Conservation (phyloP, 2,113 vertebrate species). For the Ptychochromis oligacanthus region DNA sequence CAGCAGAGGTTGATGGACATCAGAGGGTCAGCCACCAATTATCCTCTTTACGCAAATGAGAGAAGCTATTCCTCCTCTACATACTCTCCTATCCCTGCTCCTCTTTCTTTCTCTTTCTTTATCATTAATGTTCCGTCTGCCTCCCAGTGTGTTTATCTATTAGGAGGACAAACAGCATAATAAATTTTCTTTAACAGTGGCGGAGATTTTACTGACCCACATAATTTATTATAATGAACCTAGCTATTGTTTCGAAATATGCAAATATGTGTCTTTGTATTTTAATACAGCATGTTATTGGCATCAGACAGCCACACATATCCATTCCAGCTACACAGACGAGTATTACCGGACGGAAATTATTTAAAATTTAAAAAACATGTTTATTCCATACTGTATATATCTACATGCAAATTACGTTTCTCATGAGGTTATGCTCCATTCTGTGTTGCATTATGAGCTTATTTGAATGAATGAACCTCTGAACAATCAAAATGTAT, state of each 20-base stretch:
- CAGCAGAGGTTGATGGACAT: conserved; percentile 48
- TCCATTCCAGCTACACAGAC: neutral
- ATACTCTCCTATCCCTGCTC: neutral
- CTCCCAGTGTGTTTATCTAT: neutral
- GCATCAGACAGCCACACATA: neutral
- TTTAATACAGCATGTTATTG: neutral
- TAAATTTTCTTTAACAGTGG: neutral
- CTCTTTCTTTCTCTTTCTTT: conserved; percentile 9
- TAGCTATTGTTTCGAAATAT: neutral
- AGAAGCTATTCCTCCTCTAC: conserved; percentile 8
- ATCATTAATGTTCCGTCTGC: neutral
- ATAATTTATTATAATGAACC: neutral
- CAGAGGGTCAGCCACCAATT: conserved; percentile 53
- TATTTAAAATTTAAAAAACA: neutral
- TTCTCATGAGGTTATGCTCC: neutral
- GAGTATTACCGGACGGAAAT: neutral
- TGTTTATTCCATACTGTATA: neutral
- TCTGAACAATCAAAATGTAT: neutral
- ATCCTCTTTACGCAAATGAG: conserved; percentile 57
- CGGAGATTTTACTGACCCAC: neutral
- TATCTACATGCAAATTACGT: neutral
- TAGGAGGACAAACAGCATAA: neutral
- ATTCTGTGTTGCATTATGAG: neutral
- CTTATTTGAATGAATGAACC: neutral
- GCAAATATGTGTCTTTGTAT: neutral